Base-by-base conservation (phyloP, 2,113 vertebrate species). In the Ia io region DNA sequence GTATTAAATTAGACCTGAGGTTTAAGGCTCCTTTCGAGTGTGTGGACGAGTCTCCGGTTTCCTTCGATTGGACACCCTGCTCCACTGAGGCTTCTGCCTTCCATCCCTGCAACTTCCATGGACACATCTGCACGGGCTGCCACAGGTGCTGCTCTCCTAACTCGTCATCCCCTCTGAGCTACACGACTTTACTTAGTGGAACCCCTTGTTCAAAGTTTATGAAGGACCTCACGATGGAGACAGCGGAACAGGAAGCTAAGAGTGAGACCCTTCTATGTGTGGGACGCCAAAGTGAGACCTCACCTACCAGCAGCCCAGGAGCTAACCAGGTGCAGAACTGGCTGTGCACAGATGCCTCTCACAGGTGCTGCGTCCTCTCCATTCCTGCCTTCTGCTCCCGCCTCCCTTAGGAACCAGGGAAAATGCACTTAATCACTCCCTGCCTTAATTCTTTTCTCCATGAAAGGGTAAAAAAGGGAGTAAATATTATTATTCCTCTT, bases 401-500 rank as follows among this genome's bases (percentile, higher is more conserved):
- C 53, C n/a, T 92, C 44, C 59, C 3, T 20, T 4, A 35, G 1
- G 37, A 70, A 67, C 56, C 74, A 37, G 18, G 40, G 40, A 80
- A 74, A 84, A 76, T 32, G 23, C 11, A 40, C 84, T 84, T 77
- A 2, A 73, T 47, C 53, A 11, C 83, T 86, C 59, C 22, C 25
- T 14, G 51, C 37, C 17, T 93, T 59, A 56, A 79, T 91, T 86
- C 61, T 49, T 84, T 85, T 71, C 78, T 87, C 85, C 82, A 42
- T n/a, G 76, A 70, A 89, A 74, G 28, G 9, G 67, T 20, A 47
- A 47, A 80, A n/a, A 14, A 78, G 0, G 11, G 17, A 74, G 73
- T 88, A 91, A 94, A 85, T 74, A 74, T 78, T 70, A 67, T 73
- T 49, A 44, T 91, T 95, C 56, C 42, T 65, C 93, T 88, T 89